Evolutionary conservation across 2,888 invertebrate species (phyloP).

Genomic region (Aphidoletes aphidimyza): DNA sequence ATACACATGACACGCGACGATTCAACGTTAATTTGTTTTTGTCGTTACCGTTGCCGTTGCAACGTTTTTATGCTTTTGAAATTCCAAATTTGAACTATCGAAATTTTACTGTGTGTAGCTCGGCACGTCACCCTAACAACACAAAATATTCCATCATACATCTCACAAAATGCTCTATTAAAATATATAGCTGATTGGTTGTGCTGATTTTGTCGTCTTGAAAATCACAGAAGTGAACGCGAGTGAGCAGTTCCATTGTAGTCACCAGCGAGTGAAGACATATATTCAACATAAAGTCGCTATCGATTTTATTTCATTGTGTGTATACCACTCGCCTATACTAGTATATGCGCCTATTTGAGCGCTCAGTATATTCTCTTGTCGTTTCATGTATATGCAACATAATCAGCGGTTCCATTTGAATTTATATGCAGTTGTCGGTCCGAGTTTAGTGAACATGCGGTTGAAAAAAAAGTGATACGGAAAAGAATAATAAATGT

Average conservation of each 20-base stretch:
- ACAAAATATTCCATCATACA: conserved; percentile 23
- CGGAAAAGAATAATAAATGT: conserved; percentile 48
- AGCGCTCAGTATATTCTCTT: background rate
- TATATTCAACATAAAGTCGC: background rate
- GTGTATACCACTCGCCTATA: too few relatives aligned
- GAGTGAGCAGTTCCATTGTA: background rate
- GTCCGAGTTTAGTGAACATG: background rate
- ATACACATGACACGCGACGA: too few relatives aligned
- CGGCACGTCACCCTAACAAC: conserved; percentile 13
- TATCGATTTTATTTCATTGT: conserved; percentile 42
- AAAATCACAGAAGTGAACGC: conserved; percentile 23
- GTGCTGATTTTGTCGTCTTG: background rate
- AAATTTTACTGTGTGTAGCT: background rate
- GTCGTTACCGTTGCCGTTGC: background rate
- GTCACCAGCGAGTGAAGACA: conserved; percentile 27
- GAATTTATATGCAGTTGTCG: conserved; percentile 1
- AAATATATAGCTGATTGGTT: background rate
- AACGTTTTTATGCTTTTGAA: background rate
- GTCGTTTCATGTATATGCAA: background rate
- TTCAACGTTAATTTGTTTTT: too few relatives aligned
- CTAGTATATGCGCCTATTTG: too few relatives aligned
- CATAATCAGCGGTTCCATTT: background rate
- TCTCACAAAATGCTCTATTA: too few relatives aligned
- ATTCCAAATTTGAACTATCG: conserved; percentile 3
- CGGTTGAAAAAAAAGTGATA: background rate